phyloP scores from a whole-genome alignment of 2,797 vertebrate species.

The Iguana delicatissima region DNA sequence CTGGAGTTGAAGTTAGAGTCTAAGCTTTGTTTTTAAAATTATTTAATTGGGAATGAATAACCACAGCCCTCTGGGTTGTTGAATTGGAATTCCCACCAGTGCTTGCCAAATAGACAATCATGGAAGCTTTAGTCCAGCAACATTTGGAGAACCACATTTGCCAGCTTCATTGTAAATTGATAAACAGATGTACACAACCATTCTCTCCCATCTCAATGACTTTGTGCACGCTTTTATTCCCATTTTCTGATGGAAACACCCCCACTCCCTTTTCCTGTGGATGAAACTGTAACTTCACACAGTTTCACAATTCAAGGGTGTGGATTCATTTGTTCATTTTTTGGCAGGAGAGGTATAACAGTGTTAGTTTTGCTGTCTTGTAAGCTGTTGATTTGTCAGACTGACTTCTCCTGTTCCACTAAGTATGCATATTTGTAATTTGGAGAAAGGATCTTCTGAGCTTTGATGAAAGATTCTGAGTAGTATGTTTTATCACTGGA shows the following conservation, averaged over 20 bases:
- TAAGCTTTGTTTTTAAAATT: not conserved
- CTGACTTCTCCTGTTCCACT: not conserved
- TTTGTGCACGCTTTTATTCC: no score
- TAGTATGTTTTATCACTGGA: not conserved
- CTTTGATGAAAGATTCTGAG: not conserved
- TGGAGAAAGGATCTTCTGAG: not conserved
- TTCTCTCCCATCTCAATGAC: no score
- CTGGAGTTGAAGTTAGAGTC: not conserved
- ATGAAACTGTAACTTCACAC: not conserved
- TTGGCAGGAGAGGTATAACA: conserved; percentile 60
- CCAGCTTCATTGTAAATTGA: not conserved
- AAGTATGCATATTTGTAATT: no score
- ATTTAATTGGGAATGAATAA: no score
- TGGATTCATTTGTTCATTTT: not conserved
- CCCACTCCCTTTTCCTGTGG: not conserved
- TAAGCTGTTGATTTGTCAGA: not conserved
- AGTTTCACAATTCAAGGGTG: not conserved
- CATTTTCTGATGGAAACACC: not conserved
- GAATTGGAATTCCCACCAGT: no score
- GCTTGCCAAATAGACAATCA: no score
- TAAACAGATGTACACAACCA: not conserved
- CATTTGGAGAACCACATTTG: no score
- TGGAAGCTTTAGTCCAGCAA: no score
- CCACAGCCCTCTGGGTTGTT: no score
- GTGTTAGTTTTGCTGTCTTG: not conserved